These are phyloP conservation scores for Neodiprion fabricii DNA, from an alignment of 1,140 invertebrate species.

Conservation along the genomic window DNA sequence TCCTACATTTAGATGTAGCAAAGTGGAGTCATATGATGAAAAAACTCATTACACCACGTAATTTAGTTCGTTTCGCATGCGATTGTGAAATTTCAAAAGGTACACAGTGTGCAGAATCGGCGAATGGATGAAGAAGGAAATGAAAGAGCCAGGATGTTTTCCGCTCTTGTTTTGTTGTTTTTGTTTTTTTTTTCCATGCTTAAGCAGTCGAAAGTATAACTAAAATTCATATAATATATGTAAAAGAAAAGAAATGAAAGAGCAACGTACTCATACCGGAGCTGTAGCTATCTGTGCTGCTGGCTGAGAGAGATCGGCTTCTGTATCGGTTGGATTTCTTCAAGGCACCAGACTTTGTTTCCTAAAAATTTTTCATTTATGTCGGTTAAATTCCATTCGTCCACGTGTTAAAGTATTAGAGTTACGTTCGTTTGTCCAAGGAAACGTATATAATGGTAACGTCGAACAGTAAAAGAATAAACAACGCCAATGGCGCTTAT, in stretches of 20 bases:
- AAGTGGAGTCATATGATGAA: slow-evolving; percentile 41
- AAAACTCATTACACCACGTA: slow-evolving; percentile 37
- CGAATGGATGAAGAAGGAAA: no score
- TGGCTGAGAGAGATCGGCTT: slow-evolving; percentile 89
- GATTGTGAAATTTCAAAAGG: neutral
- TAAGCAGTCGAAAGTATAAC: neutral
- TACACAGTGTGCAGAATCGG: no score
- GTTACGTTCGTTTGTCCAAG: neutral
- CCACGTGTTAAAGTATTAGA: neutral
- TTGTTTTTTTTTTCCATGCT: neutral
- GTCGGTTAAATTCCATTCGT: neutral
- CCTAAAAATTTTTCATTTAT: slow-evolving; percentile 55
- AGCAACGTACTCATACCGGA: slow-evolving; percentile 69
- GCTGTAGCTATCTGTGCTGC: slow-evolving; percentile 92
- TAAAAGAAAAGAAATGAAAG: slow-evolving; percentile 19
- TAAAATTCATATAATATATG: slow-evolving; percentile 21
- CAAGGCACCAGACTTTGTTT: slow-evolving; percentile 75
- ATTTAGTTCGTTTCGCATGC: no score
- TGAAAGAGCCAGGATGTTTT: no score
- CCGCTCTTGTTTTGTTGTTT: neutral
- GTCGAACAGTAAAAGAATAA: neutral
- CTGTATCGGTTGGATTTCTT: slow-evolving; percentile 86
- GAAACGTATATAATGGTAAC: neutral
- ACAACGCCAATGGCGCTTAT: neutral
- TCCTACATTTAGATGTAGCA: slow-evolving; percentile 83